Evolutionary conservation across 2,797 vertebrate genomes (phyloP).

Genomic region (Alectoris magna): DNA sequence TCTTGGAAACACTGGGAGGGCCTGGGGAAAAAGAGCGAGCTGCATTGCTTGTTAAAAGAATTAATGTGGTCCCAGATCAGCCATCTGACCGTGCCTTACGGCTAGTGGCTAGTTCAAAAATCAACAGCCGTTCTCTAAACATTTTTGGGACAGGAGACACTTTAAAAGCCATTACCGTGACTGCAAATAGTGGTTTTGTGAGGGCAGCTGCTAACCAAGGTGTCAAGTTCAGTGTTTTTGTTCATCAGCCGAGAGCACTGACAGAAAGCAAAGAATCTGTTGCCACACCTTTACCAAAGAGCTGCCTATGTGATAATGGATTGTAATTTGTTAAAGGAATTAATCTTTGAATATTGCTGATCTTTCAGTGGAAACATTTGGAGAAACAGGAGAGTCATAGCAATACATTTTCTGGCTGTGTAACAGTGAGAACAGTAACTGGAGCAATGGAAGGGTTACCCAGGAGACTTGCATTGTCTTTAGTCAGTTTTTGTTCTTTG

Average conservation of each 20-base stretch:
- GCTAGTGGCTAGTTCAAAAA: conserved; percentile 90
- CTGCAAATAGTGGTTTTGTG: conserved; percentile 95
- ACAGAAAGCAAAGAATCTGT: conserved; percentile 95
- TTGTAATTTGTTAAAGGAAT: neutral
- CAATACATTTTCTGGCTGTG: neutral
- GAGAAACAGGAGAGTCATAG: neutral
- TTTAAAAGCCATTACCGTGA: conserved; percentile 93
- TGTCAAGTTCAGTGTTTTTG: conserved; percentile 92
- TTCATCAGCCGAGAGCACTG: conserved; percentile 93
- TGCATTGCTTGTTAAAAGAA: conserved; percentile 80
- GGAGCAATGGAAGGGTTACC: neutral
- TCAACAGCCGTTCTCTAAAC: conserved; percentile 89
- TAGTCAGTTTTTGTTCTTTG: neutral
- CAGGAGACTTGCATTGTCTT: neutral
- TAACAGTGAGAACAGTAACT: neutral
- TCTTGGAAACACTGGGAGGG: conserved; percentile 92
- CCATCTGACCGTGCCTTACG: conserved; percentile 88
- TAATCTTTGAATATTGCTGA: neutral
- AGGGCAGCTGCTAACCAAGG: conserved; percentile 95
- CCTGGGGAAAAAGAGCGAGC: conserved; percentile 89
- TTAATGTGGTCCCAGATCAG: conserved; percentile 88
- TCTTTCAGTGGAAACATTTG: neutral
- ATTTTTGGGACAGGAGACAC: conserved; percentile 96
- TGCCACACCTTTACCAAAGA: conserved; percentile 83
- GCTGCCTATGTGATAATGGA: neutral